A percentile compares a stretch with the other conserved stretches of the same genome.
Conservation (phyloP, 2,888 invertebrate species). For the Ctena decussata region DNA sequence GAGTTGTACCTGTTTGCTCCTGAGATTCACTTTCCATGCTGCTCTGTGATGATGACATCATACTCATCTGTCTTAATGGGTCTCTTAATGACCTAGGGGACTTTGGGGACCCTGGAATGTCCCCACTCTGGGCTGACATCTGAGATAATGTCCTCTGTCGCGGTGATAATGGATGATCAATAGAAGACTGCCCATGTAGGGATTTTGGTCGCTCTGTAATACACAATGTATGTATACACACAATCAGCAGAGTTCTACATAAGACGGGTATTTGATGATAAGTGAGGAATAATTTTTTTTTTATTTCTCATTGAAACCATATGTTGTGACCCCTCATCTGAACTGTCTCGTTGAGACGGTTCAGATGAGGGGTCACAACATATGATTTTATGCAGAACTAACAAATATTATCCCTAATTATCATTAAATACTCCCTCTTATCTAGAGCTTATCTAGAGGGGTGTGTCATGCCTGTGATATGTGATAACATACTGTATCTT, state of each 20-base stretch:
- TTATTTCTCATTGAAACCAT: too few relatives aligned
- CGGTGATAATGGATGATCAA: conserved; percentile 35
- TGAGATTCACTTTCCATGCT: not conserved
- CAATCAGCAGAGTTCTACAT: not conserved
- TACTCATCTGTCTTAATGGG: conserved; percentile 67
- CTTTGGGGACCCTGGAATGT: conserved; percentile 27
- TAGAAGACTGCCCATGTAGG: conserved; percentile 46
- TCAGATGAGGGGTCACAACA: too few relatives aligned
- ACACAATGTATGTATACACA: not conserved
- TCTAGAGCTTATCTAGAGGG: too few relatives aligned
- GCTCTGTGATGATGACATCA: conserved; percentile 58
- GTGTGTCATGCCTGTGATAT: too few relatives aligned
- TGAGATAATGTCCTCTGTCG: conserved; percentile 56
- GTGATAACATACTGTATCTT: too few relatives aligned
- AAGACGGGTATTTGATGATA: too few relatives aligned
- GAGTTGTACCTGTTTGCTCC: not conserved
- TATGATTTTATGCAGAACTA: too few relatives aligned
- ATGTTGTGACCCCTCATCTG: too few relatives aligned
- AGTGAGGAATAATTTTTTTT: too few relatives aligned
- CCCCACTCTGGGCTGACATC: conserved; percentile 17
- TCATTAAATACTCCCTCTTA: too few relatives aligned
- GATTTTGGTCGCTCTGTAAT: conserved; percentile 15
- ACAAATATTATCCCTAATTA: too few relatives aligned
- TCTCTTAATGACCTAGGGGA: conserved; percentile 10
- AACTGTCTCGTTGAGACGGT: too few relatives aligned